Base-by-base conservation (phyloP, 2,888 invertebrate species). In the Leptopterna dolabrata region DNA sequence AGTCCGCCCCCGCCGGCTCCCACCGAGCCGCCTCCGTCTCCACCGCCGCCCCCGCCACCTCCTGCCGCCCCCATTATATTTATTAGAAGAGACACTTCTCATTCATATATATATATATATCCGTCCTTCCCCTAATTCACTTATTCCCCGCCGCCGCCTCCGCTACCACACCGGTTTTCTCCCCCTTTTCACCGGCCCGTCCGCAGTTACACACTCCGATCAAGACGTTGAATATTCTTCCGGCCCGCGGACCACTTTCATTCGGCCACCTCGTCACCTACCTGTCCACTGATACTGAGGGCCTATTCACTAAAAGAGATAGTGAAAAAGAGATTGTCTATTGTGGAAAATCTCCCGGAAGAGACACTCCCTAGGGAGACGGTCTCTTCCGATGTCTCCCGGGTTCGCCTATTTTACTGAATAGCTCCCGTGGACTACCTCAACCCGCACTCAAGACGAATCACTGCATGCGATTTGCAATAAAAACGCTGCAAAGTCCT, bases 61-160 rank as follows among this genome's bases (percentile, higher is more conserved):
- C 19, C 83, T 70, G 36, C 73, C 83, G 29, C 43, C 29, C 41
- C 83, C 83, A 83, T 83, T 83, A 83, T 83, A 83, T 83, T 83
- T 83, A 83, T 83, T 83, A 83, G 83, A 83, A 83, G 83, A 83
- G 83, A 83, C 83, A 83, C 83, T 83, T 83, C 83, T 83, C 83
- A 83, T 83, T 83, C 83, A 83, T 83, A 83, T 83, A 83, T 83
- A 83, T 83, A 83, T 83, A 83, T 83, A 83, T 83, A 83, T 83
- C 83, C 70, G 83, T 83, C 83, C 63, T 63, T 29, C 70, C 70
- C 71, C 83, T 83, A 83, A 83, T 83, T 83, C 83, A 83, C 83
- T 83, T 83, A 83, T 83, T 70, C 81, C 83, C 47, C 45, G 13
- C 80, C 19, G 6, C 24, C n/a, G 19, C 63, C 29, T 24, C 36